Conservation (phyloP, 1,140 invertebrate species). For the Leptinotarsa undecemlineata region DNA sequence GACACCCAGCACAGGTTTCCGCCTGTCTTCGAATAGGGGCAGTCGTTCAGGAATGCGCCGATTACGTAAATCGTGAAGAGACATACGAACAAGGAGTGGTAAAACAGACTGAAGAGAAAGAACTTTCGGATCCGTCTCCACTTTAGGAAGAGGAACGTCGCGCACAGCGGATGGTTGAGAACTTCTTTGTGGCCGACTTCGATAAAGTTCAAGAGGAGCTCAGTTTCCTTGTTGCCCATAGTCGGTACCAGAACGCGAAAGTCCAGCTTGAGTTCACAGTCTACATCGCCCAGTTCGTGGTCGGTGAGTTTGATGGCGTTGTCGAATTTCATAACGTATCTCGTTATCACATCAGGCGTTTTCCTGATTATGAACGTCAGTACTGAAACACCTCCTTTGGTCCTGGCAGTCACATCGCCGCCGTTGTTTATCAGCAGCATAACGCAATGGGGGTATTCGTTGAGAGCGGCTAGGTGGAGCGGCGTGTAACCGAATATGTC, state of each 20-base stretch:
- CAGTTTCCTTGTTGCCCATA: conserved; percentile 64
- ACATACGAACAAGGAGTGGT: conserved; percentile 75
- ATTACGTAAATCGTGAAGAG: conserved; percentile 73
- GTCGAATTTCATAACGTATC: conserved; percentile 68
- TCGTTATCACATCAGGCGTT: conserved; percentile 77
- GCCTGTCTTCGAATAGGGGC: conserved; percentile 34
- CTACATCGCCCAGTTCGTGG: conserved; percentile 79
- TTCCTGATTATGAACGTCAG: conserved; percentile 78
- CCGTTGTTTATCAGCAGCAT: conserved; percentile 75
- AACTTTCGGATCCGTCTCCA: conserved; percentile 83
- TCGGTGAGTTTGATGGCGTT: conserved; percentile 76
- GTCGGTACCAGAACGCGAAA: conserved; percentile 70
- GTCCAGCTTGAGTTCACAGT: conserved; percentile 79
- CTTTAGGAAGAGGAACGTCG: conserved; percentile 80
- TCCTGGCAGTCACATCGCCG: conserved; percentile 79
- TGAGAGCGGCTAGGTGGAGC: conserved; percentile 81
- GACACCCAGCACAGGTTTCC: conserved; percentile 53
- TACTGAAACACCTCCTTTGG: conserved; percentile 78
- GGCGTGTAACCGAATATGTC: conserved; percentile 80
- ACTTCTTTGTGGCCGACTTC: conserved; percentile 76
- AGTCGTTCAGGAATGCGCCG: conserved; percentile 59
- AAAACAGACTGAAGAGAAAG: conserved; percentile 77
- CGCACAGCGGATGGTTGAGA: conserved; percentile 78
- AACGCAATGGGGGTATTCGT: conserved; percentile 78
- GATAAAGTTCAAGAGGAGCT: conserved; percentile 72